A percentile compares a stretch with the other conserved stretches of the same genome.
These are phyloP conservation scores for Brachionus calyciflorus DNA, from an alignment of 1,140 invertebrate species.

Conservation along the genomic window DNA sequence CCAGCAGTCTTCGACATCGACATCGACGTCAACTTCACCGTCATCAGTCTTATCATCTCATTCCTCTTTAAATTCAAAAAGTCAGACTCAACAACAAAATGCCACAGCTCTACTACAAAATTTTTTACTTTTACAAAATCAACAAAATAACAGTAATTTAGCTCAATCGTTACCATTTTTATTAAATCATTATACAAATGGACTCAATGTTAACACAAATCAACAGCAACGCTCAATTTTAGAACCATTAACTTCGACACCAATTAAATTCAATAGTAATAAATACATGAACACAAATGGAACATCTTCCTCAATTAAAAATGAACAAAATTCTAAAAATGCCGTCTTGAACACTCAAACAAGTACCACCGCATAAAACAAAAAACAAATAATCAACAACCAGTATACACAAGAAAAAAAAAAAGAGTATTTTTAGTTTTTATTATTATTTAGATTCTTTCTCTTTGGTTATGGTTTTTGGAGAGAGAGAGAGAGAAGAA, in stretches of 20 bases:
- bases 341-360: conserved; percentile 19
- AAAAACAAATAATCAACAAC: too few relatives aligned
- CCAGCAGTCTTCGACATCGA: not conserved
- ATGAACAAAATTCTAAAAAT: not conserved
- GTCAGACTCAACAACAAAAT: not conserved
- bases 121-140: not conserved
- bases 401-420: too few relatives aligned
- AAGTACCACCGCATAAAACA: conserved; percentile 6
- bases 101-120: not conserved
- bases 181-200: not conserved
- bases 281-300: not conserved
- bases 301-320: not conserved
- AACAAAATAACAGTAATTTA: not conserved
- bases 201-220: too few relatives aligned
- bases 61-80: not conserved
- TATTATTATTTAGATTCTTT: too few relatives aligned
- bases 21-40: not conserved
- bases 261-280: not conserved
- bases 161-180: conserved; percentile 21
- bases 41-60: not conserved
- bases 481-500: too few relatives aligned
- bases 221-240: not conserved
- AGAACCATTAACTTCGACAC: not conserved
- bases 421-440: too few relatives aligned
- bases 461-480: too few relatives aligned